Conservation (phyloP, 2,888 invertebrate genomes). For the Acheta domesticus region DNA sequence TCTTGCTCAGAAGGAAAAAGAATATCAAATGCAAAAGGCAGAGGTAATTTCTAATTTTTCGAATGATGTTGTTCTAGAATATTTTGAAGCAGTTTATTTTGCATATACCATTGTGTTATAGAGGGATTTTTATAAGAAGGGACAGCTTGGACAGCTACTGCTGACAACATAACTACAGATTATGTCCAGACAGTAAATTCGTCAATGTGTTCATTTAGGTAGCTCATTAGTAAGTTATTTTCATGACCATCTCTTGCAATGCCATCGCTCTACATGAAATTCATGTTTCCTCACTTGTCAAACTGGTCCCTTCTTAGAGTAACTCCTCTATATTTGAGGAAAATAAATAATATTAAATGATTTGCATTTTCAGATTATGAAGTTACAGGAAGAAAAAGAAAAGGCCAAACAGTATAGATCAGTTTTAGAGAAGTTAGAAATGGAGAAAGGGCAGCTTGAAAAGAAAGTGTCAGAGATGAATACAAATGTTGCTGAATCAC, state of each 20-base stretch:
- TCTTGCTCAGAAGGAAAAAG: conserved; percentile 35
- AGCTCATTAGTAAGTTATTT: no score
- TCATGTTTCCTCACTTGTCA: neutral
- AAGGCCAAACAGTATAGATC: conserved; percentile 35
- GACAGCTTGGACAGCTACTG: no score
- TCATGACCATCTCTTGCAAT: no score
- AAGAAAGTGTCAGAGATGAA: conserved; percentile 40
- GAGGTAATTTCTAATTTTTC: conserved; percentile 28
- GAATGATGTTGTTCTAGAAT: neutral
- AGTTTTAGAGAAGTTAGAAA: conserved; percentile 36
- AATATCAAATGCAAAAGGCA: conserved; percentile 32
- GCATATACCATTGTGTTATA: no score
- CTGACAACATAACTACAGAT: no score
- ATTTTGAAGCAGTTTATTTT: no score
- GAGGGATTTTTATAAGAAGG: no score
- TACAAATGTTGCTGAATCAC: conserved; percentile 37
- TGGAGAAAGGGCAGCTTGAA: conserved; percentile 40
- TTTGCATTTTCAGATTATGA: neutral
- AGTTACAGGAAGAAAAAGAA: conserved; percentile 32
- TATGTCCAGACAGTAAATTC: no score
- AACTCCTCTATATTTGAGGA: neutral
- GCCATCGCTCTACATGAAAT: no score
- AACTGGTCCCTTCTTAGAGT: neutral
- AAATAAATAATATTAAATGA: neutral
- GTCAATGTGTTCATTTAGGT: no score